phyloP scores from a whole-genome alignment of 1,140 invertebrate species.

The Brachionus calyciflorus region DNA sequence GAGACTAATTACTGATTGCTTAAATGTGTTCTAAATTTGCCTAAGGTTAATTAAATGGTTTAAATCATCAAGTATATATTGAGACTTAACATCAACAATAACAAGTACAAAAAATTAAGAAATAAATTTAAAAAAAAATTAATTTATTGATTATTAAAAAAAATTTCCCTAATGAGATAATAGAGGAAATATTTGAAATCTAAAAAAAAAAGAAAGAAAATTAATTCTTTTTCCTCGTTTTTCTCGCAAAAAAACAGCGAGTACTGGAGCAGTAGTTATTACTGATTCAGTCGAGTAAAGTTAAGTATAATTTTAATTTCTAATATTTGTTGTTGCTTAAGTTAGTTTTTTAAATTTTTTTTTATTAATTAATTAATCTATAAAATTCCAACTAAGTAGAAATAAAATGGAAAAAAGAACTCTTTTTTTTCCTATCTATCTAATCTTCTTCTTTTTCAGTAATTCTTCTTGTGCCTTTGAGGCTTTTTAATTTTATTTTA shows the following conservation, averaged over 20 bases:
- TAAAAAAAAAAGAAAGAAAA: slow-evolving; percentile 29
- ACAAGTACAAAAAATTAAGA: slow-evolving; percentile 9
- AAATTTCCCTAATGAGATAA: slow-evolving; percentile 43
- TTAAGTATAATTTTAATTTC: slow-evolving; percentile 40
- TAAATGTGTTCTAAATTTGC: no score
- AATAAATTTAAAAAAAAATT: neutral
- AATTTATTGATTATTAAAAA: neutral
- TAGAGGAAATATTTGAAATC: slow-evolving; percentile 37
- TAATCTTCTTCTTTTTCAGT: slow-evolving; percentile 15
- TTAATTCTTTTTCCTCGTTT: neutral
- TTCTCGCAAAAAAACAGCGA: neutral
- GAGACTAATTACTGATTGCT: no score
- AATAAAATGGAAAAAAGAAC: slow-evolving; percentile 14
- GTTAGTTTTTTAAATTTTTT: slow-evolving; percentile 10
- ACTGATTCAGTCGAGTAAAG: slow-evolving; percentile 31
- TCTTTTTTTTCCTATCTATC: neutral
- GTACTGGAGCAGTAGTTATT: neutral
- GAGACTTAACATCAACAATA: no score
- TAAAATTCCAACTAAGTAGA: slow-evolving; percentile 29
- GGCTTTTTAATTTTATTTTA: slow-evolving; percentile 43
- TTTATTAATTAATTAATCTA: slow-evolving; percentile 14
- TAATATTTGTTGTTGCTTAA: slow-evolving; percentile 40
- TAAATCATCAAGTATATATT: no score
- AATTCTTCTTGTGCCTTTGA: slow-evolving; percentile 32
- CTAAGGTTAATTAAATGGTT: no score